phyloP scores from a whole-genome alignment of 2,888 invertebrate species.

The Torymus tubicola region DNA sequence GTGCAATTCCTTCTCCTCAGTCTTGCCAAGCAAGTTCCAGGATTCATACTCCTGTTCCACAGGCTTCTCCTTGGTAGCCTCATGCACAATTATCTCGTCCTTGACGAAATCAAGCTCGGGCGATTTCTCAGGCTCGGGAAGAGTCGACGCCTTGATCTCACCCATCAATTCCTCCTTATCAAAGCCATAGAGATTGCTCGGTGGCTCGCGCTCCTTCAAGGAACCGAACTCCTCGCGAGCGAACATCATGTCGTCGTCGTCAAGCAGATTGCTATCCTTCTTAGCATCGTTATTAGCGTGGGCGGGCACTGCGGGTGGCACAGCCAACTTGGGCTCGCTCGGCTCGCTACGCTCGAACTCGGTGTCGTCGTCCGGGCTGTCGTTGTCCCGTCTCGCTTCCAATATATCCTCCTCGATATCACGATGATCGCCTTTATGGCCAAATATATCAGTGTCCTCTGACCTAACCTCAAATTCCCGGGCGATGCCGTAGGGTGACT shows the following conservation, averaged over 20 bases:
- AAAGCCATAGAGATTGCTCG: slow-evolving; percentile 11
- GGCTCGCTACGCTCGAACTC: slow-evolving; percentile 53
- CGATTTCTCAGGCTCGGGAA: slow-evolving; percentile 65
- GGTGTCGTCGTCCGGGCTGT: slow-evolving; percentile 40
- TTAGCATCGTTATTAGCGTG: background rate
- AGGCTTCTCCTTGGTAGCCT: slow-evolving; percentile 58
- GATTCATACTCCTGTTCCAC: slow-evolving; percentile 42
- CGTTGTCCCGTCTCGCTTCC: slow-evolving; percentile 43
- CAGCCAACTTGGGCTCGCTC: slow-evolving; percentile 30
- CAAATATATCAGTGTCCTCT: background rate
- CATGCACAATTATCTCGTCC: slow-evolving; percentile 59
- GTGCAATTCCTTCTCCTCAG: slow-evolving; percentile 38
- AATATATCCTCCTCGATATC: slow-evolving; percentile 6
- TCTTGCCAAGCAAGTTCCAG: slow-evolving; percentile 51
- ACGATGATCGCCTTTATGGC: too few relatives aligned
- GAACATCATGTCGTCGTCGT: slow-evolving; percentile 41
- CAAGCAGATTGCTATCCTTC: slow-evolving; percentile 19
- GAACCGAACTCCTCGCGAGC: slow-evolving; percentile 33
- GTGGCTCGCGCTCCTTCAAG: slow-evolving; percentile 19
- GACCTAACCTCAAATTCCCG: slow-evolving; percentile 44
- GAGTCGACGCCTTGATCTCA: slow-evolving; percentile 63
- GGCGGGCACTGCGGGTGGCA: slow-evolving; percentile 1
- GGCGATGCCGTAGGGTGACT: slow-evolving; percentile 34
- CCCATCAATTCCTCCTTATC: slow-evolving; percentile 53
- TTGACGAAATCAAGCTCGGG: slow-evolving; percentile 64